Conservation (phyloP, 2,888 invertebrate species). For the Argyresthia albistria region DNA sequence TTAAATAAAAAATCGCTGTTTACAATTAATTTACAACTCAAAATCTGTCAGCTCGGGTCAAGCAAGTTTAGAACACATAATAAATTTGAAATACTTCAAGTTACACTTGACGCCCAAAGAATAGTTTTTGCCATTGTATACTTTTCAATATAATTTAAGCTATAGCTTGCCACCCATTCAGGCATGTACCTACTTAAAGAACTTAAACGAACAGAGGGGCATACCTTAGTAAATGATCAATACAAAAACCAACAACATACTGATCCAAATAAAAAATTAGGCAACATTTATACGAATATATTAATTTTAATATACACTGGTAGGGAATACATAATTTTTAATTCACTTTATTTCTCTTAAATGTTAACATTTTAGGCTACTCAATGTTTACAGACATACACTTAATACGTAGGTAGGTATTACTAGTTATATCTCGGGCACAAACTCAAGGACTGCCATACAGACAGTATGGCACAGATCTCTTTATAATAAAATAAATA, state of each 20-base stretch:
- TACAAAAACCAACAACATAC: background rate
- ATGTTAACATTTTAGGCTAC: constrained; percentile 48
- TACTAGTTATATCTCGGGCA: constrained; percentile 48
- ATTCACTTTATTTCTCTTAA: constrained; percentile 36
- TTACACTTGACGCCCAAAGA: background rate
- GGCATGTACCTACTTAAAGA: too few relatives aligned
- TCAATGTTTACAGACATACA: constrained; percentile 54
- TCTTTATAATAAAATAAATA: constrained; percentile 12
- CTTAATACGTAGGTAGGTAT: constrained; percentile 19
- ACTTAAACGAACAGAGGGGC: too few relatives aligned
- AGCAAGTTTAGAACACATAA: too few relatives aligned
- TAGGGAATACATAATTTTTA: constrained; percentile 23
- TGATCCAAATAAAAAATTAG: constrained; percentile 2
- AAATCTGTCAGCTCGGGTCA: too few relatives aligned
- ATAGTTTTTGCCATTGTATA: background rate
- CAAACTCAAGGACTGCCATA: constrained; percentile 57
- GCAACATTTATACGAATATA: constrained; percentile 11
- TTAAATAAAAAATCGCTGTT: too few relatives aligned
- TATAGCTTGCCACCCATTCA: too few relatives aligned
- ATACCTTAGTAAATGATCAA: too few relatives aligned
- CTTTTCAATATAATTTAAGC: too few relatives aligned
- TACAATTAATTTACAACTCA: too few relatives aligned
- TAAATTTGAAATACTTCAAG: background rate
- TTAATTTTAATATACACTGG: constrained; percentile 26
- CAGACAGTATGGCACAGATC: constrained; percentile 65